phyloP scores from a whole-genome alignment of 1,140 invertebrate genomes.

The Tetramorium parvispinum region DNA sequence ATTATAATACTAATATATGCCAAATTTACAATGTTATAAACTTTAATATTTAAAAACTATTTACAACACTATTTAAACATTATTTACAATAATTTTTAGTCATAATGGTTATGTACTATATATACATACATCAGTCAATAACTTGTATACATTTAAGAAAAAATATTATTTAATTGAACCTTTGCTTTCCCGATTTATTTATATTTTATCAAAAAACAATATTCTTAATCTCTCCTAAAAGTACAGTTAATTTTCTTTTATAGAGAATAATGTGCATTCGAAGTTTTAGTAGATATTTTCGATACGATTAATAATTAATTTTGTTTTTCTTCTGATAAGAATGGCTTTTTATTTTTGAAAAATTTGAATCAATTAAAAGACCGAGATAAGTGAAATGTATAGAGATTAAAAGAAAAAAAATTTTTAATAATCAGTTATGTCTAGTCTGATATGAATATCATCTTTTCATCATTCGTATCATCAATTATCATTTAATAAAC shows the following conservation, averaged over 20 bases:
- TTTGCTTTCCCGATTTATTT: not conserved
- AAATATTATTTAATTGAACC: constrained; percentile 3
- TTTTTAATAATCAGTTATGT: constrained; percentile 88
- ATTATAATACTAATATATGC: constrained; percentile 15
- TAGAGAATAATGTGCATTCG: not conserved
- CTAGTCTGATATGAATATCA: not conserved
- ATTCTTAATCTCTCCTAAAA: not conserved
- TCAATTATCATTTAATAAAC: not conserved
- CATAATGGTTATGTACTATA: constrained; percentile 28
- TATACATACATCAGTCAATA: constrained; percentile 10
- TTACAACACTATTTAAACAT: constrained; percentile 23
- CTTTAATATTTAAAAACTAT: constrained; percentile 43
- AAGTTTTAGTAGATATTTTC: not conserved
- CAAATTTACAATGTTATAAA: constrained; percentile 45
- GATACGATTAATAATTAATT: constrained; percentile 48
- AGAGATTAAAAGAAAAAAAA: constrained; percentile 94
- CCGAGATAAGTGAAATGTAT: constrained; percentile 95
- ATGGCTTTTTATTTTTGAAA: constrained; percentile 97
- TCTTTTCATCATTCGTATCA: too few species aligned
- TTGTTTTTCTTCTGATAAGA: constrained; percentile 86
- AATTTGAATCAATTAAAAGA: constrained; percentile 93
- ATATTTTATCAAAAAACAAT: not conserved
- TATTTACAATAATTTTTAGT: constrained; percentile 10
- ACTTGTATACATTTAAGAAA: constrained; percentile 5
- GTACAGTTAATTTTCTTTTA: not conserved